Percentiles rank a stretch among this genome's conserved stretches.
Evolutionary conservation across 2,113 vertebrate genomes (phyloP).

Genomic region (Tinamus guttatus): DNA sequence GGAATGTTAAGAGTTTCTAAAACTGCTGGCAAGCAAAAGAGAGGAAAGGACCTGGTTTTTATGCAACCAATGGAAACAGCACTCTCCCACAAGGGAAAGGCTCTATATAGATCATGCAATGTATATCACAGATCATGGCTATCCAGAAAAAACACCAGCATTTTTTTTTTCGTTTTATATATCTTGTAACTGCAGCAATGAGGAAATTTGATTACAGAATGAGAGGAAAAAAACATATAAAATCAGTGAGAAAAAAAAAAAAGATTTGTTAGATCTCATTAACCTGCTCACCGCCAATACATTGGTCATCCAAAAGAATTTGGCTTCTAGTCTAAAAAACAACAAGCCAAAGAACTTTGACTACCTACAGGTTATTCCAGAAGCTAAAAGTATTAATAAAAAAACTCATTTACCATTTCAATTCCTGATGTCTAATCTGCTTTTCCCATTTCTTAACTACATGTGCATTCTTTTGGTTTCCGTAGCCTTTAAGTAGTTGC

Average conservation of each 20-base stretch:
- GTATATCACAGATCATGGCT: neutral
- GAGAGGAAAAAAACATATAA: accelerated
- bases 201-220: neutral
- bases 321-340: slow-evolving; percentile 25
- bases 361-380: neutral
- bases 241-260: neutral
- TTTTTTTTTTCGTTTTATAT: neutral
- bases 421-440: neutral
- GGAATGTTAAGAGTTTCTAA: slow-evolving; percentile 26
- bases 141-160: neutral
- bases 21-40: slow-evolving; percentile 26
- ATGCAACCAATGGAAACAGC: neutral
- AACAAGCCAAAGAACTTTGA: neutral
- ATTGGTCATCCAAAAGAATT: neutral
- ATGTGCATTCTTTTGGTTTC: neutral
- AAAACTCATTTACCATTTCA: neutral
- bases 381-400: neutral
- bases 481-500: neutral
- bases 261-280: slow-evolving; percentile 36
- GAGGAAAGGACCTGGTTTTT: neutral
- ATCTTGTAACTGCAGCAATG: neutral
- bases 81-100: neutral
- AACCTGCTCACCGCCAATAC: neutral
- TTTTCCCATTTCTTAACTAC: neutral
- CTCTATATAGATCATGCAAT: neutral